Evolutionary conservation across 2,113 vertebrate genomes (phyloP).

Genomic region (Capreolus pygargus): DNA sequence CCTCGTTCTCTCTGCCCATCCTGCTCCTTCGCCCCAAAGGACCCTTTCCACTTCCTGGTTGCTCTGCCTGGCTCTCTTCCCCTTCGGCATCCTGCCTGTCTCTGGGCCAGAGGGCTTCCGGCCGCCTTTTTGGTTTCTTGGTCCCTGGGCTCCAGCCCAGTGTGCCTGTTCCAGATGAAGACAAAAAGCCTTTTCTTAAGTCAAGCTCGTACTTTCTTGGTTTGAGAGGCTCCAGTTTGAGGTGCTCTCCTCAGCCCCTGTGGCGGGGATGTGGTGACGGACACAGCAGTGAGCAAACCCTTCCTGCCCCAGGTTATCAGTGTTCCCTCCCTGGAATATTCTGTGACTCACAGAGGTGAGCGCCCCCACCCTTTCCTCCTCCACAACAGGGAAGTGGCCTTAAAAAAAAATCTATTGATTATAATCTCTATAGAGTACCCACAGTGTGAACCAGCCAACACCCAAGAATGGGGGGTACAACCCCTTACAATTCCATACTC

Average conservation of each 20-base stretch:
- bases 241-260: background rate
- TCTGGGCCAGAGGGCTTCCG: background rate
- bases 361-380: background rate
- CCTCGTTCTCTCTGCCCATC: background rate
- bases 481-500: background rate
- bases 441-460: background rate
- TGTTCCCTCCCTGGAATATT: background rate
- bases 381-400: background rate
- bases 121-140: background rate
- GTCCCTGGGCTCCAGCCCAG: background rate
- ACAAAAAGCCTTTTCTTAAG: slow-evolving; percentile 20
- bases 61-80: background rate
- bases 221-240: background rate
- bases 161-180: background rate
- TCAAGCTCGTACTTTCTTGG: background rate
- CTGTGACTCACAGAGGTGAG: slow-evolving; percentile 7
- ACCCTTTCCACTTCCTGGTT: background rate
- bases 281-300: fast-evolving
- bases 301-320: background rate
- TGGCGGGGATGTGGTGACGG: background rate
- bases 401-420: background rate
- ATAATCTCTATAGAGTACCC: background rate
- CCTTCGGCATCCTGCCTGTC: background rate
- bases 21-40: background rate
- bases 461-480: fast-evolving